These are phyloP conservation scores for Pogonus chalceus DNA, from an alignment of 1,140 invertebrate species.

Conservation along the genomic window DNA sequence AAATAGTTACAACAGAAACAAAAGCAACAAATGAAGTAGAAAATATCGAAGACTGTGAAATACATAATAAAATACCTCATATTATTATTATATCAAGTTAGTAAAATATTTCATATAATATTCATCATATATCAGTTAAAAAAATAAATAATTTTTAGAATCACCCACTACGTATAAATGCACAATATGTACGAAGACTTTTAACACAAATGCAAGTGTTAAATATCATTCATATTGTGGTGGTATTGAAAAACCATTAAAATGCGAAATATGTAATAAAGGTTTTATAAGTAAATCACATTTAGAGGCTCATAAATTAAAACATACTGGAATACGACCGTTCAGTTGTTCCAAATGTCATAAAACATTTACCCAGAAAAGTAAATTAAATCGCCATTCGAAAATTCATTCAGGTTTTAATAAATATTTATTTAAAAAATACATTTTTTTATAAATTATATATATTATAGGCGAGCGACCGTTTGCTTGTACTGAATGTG, in stretches of 20 bases:
- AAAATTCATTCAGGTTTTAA: conserved; percentile 21
- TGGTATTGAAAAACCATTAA: conserved; percentile 30
- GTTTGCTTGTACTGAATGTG: conserved; percentile 35
- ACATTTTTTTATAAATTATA: too few species aligned
- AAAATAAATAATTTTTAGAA: background rate
- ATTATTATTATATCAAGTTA: conserved; percentile 13
- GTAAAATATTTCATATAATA: conserved; percentile 25
- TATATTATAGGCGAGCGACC: conserved; percentile 14
- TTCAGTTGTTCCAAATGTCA: conserved; percentile 28
- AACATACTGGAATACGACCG: conserved; percentile 28
- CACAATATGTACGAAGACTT: conserved; percentile 30
- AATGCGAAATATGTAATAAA: conserved; percentile 28
- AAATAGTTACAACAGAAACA: background rate
- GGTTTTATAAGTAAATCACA: conserved; percentile 31
- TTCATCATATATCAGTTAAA: conserved; percentile 14
- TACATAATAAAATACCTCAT: background rate
- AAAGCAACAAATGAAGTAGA: conserved; percentile 8
- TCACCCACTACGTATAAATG: conserved; percentile 24
- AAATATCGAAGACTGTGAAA: background rate
- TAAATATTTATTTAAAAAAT: too few species aligned
- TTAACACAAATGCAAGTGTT: conserved; percentile 27
- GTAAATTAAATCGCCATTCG: conserved; percentile 30
- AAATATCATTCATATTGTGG: conserved; percentile 32
- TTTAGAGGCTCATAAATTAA: conserved; percentile 27
- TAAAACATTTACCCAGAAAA: conserved; percentile 26